Conservation (phyloP, 2,888 invertebrate species). For the Drosophila prolongata region DNA sequence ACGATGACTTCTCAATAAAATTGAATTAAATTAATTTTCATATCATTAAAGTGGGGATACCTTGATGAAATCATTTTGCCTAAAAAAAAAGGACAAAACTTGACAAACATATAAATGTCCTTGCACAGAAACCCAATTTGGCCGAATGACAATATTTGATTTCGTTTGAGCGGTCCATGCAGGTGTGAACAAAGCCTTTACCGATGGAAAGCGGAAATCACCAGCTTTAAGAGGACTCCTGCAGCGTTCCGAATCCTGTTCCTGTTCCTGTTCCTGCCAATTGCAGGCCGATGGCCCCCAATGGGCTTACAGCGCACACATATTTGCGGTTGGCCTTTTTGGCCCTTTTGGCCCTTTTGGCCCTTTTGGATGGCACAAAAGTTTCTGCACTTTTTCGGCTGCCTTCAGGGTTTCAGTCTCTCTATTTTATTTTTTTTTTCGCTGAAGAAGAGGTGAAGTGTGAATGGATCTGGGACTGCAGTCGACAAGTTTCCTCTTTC, state of each 20-base stretch:
- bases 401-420: constrained; percentile 15
- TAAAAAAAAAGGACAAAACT: too few species aligned
- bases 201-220: not conserved
- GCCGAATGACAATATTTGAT: not conserved
- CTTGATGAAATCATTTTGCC: not conserved
- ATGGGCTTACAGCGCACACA: constrained; percentile 1
- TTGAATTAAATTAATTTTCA: not conserved
- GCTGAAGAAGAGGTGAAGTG: constrained; percentile 5
- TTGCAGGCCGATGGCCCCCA: constrained; percentile 8
- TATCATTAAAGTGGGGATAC: not conserved
- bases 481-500: constrained; percentile 17
- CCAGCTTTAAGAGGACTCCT: not conserved
- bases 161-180: not conserved
- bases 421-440: not conserved
- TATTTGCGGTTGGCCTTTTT: constrained; percentile 27
- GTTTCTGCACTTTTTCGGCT: constrained; percentile 22
- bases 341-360: constrained; percentile 5
- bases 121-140: not conserved
- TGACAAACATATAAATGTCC: not conserved
- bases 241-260: not conserved
- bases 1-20: not conserved
- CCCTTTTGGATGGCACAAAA: constrained; percentile 14
- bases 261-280: constrained; percentile 16
- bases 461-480: constrained; percentile 20
- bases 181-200: not conserved